phyloP scores from a whole-genome alignment of 2,797 vertebrate species.

The Hylomyscus alleni region DNA sequence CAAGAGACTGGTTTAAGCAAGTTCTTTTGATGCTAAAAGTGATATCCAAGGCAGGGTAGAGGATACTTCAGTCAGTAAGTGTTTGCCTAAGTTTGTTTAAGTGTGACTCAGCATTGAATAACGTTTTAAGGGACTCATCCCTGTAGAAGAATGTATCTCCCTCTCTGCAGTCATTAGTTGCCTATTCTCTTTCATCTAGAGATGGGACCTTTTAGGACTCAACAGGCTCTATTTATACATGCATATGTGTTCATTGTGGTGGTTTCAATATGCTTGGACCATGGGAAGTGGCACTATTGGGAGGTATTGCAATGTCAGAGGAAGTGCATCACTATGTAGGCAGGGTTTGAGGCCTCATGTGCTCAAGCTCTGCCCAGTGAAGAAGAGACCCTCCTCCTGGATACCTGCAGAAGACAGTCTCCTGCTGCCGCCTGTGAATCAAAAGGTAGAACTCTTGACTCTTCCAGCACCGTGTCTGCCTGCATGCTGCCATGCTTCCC shows the following conservation, averaged over 20 bases:
- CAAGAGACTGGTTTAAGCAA: not conserved
- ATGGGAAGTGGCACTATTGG: not conserved
- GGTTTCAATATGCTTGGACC: not conserved
- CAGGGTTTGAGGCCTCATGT: not conserved
- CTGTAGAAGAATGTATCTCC: not conserved
- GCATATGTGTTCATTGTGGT: too few relatives aligned
- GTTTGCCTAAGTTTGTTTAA: too few relatives aligned
- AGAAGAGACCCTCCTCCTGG: not conserved
- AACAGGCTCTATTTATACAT: not conserved
- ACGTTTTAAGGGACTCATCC: not conserved
- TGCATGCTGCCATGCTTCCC: not conserved
- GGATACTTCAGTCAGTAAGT: not conserved
- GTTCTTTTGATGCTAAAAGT: slow-evolving; percentile 46
- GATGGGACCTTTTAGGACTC: not conserved
- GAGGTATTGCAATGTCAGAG: not conserved
- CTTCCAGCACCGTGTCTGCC: not conserved
- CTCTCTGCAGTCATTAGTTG: not conserved
- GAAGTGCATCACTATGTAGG: not conserved
- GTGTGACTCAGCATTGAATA: too few relatives aligned
- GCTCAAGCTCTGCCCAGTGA: not conserved
- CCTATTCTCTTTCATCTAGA: not conserved
- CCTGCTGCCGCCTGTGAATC: not conserved
- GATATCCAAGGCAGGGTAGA: not conserved
- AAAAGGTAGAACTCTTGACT: not conserved
- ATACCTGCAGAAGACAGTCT: not conserved